These are phyloP conservation scores for Cranoglanis bouderius DNA, from an alignment of 2,113 vertebrate genomes.

Conservation along the genomic window DNA sequence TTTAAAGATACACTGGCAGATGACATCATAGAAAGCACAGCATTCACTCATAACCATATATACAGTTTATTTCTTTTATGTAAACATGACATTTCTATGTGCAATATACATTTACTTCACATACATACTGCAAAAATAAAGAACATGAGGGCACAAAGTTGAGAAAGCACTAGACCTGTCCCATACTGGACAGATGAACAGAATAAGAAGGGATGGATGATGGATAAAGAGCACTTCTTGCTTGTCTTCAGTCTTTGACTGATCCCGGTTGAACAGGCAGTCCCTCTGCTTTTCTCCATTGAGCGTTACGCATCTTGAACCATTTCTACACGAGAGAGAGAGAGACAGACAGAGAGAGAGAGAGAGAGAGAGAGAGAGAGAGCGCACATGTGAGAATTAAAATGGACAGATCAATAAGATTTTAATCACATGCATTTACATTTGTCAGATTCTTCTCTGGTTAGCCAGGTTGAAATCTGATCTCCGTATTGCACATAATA, in stretches of 20 bases:
- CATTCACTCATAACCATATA: slow-evolving; percentile 26
- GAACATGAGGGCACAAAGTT: slow-evolving; percentile 23
- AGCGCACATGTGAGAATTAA: neutral
- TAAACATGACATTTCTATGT: slow-evolving; percentile 63
- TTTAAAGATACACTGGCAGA: neutral
- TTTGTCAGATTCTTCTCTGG: neutral
- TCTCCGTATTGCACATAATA: neutral
- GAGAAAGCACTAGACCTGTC: neutral
- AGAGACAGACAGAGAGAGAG: neutral
- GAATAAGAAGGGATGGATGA: neutral
- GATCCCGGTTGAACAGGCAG: slow-evolving; percentile 85
- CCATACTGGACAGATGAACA: neutral
- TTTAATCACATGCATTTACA: neutral
- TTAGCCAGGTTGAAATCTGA: neutral
- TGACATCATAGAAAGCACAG: neutral
- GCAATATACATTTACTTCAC: slow-evolving; percentile 71
- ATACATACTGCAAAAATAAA: slow-evolving; percentile 62
- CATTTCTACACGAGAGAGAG: slow-evolving; percentile 78
- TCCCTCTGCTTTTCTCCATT: slow-evolving; percentile 89
- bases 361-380: neutral
- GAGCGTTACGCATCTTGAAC: slow-evolving; percentile 85
- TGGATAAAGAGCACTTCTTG: neutral
- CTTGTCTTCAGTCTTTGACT: slow-evolving; percentile 81
- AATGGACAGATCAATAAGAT: neutral
- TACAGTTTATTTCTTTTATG: slow-evolving; percentile 63